Conservation (phyloP, 2,113 vertebrate species). For the Argyrosomus japonicus region DNA sequence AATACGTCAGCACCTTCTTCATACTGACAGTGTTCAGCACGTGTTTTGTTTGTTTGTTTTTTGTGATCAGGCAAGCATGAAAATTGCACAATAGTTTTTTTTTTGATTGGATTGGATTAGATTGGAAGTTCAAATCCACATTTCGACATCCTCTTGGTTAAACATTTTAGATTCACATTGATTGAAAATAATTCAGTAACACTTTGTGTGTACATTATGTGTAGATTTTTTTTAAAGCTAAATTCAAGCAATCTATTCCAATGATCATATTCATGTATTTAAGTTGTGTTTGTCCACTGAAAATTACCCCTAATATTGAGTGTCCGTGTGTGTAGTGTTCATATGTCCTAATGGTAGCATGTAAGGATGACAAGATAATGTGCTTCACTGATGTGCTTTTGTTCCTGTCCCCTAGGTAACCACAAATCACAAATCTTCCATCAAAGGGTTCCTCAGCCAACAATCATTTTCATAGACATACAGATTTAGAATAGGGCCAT, state of each 20-base stretch:
- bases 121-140: neutral
- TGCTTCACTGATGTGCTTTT: constrained; percentile 37
- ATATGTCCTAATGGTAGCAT: neutral
- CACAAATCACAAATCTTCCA: constrained; percentile 29
- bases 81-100: neutral
- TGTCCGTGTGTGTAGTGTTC: neutral
- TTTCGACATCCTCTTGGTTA: neutral
- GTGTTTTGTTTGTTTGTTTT: no score
- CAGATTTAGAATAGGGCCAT: constrained; percentile 58
- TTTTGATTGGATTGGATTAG: neutral
- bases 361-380: constrained; percentile 68
- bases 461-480: constrained; percentile 62
- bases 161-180: neutral
- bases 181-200: neutral
- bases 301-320: constrained; percentile 22
- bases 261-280: neutral
- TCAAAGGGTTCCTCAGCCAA: constrained; percentile 41
- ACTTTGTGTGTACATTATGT: no score
- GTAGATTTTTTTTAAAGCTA: neutral
- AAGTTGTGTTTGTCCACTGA: constrained; percentile 14
- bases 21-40: no score
- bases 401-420: constrained; percentile 70
- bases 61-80: neutral
- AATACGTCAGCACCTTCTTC: no score
- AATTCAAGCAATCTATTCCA: neutral